Percentiles rank a stretch among this genome's conserved stretches.
Evolutionary conservation across 2,888 invertebrate species (phyloP).

Genomic region (Drosophila stalkeri): DNA sequence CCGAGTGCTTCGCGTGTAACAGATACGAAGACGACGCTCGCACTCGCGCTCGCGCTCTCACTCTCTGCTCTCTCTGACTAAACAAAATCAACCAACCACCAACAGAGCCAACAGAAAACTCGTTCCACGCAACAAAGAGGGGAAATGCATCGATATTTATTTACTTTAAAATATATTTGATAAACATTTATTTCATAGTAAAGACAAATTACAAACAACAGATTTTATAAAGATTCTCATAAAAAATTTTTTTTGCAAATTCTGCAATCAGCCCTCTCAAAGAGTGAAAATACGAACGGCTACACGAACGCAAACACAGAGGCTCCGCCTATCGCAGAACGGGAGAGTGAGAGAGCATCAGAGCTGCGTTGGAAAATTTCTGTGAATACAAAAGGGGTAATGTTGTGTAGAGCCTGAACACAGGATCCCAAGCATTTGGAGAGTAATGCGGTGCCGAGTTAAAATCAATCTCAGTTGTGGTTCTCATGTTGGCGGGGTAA

Average conservation of each 20-base stretch:
- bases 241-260: not conserved
- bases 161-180: not conserved
- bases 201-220: not conserved
- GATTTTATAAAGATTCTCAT: not conserved
- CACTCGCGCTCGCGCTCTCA: slow-evolving; percentile 23
- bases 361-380: slow-evolving; percentile 7
- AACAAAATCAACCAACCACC: slow-evolving; percentile 43
- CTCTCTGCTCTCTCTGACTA: slow-evolving; percentile 22
- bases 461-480: slow-evolving; percentile 8
- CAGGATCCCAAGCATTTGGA: slow-evolving; percentile 30
- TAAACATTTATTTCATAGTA: not conserved
- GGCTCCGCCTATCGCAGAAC: slow-evolving; percentile 61
- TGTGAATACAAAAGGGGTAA: slow-evolving; percentile 42
- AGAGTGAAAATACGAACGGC: slow-evolving; percentile 22
- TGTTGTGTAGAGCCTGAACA: slow-evolving; percentile 29
- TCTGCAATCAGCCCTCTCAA: slow-evolving; percentile 28
- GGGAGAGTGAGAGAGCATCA: slow-evolving; percentile 32
- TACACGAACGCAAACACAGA: slow-evolving; percentile 39
- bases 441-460: slow-evolving; percentile 2
- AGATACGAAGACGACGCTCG: slow-evolving; percentile 17
- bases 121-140: slow-evolving; percentile 35
- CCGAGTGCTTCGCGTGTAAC: slow-evolving; percentile 34
- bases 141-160: slow-evolving; percentile 24
- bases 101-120: slow-evolving; percentile 42
- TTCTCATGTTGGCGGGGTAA: slow-evolving; percentile 17